These are phyloP conservation scores for Drosophila nigricruria DNA, from an alignment of 2,888 invertebrate genomes.

Conservation along the genomic window DNA sequence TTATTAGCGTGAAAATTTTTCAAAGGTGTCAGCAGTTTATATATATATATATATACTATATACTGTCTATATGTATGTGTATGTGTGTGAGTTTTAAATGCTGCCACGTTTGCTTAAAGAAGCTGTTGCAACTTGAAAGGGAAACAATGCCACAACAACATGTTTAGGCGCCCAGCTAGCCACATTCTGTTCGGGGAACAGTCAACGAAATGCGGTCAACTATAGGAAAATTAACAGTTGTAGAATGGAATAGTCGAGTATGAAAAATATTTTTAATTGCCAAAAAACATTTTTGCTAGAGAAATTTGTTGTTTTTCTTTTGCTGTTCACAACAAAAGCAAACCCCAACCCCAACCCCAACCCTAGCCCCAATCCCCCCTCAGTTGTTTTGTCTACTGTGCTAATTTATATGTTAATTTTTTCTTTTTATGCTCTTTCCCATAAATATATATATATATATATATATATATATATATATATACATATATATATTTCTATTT, in stretches of 20 bases:
- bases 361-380: no score
- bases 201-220: conserved; percentile 45
- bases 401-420: conserved; percentile 73
- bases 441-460: conserved; percentile 27
- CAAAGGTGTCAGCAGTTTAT: conserved; percentile 77
- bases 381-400: conserved; percentile 41
- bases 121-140: background rate
- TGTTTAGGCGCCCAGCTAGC: no score
- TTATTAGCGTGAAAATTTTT: conserved; percentile 78
- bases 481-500: conserved; percentile 44
- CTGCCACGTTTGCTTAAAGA: conserved; percentile 2
- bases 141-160: conserved; percentile 33
- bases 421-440: conserved; percentile 38
- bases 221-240: conserved; percentile 1
- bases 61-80: conserved; percentile 15
- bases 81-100: conserved; percentile 30
- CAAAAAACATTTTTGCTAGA: conserved; percentile 49
- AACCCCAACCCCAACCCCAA: background rate
- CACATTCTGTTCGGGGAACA: conserved; percentile 9
- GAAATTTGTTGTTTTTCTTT: conserved; percentile 61
- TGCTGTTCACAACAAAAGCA: conserved; percentile 57
- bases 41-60: conserved; percentile 18
- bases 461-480: background rate
- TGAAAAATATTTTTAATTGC: conserved; percentile 67
- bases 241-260: conserved; percentile 18